Conservation (phyloP, 2,888 invertebrate species). For the Agriopis marginaria region DNA sequence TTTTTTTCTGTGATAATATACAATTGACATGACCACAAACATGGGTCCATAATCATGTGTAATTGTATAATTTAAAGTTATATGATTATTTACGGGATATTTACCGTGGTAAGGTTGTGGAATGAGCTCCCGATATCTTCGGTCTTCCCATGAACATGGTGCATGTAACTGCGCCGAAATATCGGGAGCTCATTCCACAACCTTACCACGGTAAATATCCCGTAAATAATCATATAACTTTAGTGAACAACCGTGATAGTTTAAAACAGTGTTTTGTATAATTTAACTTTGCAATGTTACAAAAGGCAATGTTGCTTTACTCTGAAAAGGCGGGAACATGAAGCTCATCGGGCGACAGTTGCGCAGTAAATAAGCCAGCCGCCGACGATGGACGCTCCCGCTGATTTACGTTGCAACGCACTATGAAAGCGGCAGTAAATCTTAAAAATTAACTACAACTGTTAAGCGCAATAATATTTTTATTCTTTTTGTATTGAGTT, state of each 20-base stretch:
- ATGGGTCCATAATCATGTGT: neutral
- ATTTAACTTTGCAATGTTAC: constrained; percentile 5
- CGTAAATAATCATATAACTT: too few relatives aligned
- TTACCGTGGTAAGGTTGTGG: too few relatives aligned
- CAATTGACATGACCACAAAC: neutral
- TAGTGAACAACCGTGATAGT: too few relatives aligned
- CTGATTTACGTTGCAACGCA: constrained; percentile 66
- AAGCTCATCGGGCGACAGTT: constrained; percentile 26
- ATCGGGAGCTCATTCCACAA: too few relatives aligned
- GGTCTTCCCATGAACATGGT: too few relatives aligned
- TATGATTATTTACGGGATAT: too few relatives aligned
- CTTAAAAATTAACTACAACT: constrained; percentile 55
- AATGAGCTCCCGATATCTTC: too few relatives aligned
- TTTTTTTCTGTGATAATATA: too few relatives aligned
- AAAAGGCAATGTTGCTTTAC: constrained; percentile 28
- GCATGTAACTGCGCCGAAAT: too few relatives aligned
- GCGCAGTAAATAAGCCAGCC: constrained; percentile 56
- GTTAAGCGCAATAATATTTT: constrained; percentile 44
- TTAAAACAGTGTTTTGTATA: too few relatives aligned
- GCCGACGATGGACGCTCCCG: constrained; percentile 57
- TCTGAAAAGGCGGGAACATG: neutral
- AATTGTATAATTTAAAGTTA: too few relatives aligned
- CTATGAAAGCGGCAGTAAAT: constrained; percentile 60
- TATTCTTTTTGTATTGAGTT: constrained; percentile 20
- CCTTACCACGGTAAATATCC: too few relatives aligned